phyloP scores from a whole-genome alignment of 2,888 invertebrate species.

The Caenorhabditis panamensis region DNA sequence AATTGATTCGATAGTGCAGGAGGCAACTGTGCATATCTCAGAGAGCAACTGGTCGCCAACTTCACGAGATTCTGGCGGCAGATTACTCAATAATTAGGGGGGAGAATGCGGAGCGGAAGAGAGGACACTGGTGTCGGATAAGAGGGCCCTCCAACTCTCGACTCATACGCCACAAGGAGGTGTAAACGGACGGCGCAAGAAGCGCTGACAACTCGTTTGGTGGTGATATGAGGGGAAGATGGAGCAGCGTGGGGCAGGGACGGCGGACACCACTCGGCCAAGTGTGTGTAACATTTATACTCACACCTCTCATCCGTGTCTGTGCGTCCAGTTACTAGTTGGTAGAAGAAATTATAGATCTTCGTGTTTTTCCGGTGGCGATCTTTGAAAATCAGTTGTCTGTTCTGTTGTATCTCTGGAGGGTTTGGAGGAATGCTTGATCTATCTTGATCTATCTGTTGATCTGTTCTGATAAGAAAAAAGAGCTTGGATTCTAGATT shows the following conservation, averaged over 20 bases:
- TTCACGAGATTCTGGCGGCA: conserved; percentile 7
- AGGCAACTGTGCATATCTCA: conserved; percentile 30
- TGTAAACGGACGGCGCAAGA: conserved; percentile 50
- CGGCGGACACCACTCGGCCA: conserved; percentile 9
- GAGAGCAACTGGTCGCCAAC: conserved; percentile 36
- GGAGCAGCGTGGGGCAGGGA: conserved; percentile 18
- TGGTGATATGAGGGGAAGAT: conserved; percentile 51
- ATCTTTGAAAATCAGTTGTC: neutral
- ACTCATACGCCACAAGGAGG: conserved; percentile 52
- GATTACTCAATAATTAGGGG: conserved; percentile 46
- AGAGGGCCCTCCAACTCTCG: no score
- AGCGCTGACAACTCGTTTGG: conserved; percentile 58
- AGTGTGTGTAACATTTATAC: conserved; percentile 52
- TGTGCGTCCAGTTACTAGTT: conserved; percentile 15
- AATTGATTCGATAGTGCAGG: conserved; percentile 30
- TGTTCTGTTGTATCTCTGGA: no score
- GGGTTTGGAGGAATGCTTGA: no score
- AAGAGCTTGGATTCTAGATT: no score
- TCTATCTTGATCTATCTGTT: no score
- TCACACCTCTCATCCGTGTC: conserved; percentile 51
- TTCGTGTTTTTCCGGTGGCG: neutral
- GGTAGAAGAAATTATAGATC: conserved; percentile 2
- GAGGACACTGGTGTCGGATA: conserved; percentile 10
- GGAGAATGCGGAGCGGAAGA: conserved; percentile 37
- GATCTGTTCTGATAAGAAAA: no score